Conservation (phyloP, 2,888 invertebrate species). For the Leucophenga maculata region DNA sequence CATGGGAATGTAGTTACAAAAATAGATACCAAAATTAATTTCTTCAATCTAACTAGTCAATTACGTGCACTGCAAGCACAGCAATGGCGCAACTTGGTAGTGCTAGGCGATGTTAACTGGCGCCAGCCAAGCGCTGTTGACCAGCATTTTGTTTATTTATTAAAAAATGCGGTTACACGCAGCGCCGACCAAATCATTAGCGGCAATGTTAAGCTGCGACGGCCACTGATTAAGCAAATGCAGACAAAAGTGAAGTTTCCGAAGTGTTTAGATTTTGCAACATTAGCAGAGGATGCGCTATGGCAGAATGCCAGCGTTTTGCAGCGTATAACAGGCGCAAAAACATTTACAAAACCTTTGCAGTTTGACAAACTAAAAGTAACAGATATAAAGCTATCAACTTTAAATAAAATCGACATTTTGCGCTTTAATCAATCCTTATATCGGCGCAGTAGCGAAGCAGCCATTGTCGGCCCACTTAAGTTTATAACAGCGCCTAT, state of each 20-base stretch:
- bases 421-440: conserved; percentile 61
- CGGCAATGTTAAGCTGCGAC: conserved; percentile 56
- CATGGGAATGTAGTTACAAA: conserved; percentile 50
- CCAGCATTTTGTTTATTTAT: conserved; percentile 55
- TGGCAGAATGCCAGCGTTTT: conserved; percentile 37
- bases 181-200: conserved; percentile 55
- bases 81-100: conserved; percentile 54
- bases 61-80: conserved; percentile 41
- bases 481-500: conserved; percentile 48
- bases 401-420: conserved; percentile 58
- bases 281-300: conserved; percentile 60
- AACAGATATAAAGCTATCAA: conserved; percentile 24
- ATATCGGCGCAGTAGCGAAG: conserved; percentile 56
- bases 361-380: conserved; percentile 41
- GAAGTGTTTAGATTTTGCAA: conserved; percentile 50
- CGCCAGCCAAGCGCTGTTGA: conserved; percentile 7
- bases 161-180: conserved; percentile 58
- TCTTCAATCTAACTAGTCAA: conserved; percentile 24
- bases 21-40: conserved; percentile 27
- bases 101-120: conserved; percentile 60
- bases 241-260: conserved; percentile 47
- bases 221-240: conserved; percentile 51
- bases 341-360: conserved; percentile 44
- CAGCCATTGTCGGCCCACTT: conserved; percentile 51
- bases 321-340: conserved; percentile 51